Conservation (phyloP, 35 echinoderm and acorn worm species). For the Strongylocentrotus purpuratus region DNA sequence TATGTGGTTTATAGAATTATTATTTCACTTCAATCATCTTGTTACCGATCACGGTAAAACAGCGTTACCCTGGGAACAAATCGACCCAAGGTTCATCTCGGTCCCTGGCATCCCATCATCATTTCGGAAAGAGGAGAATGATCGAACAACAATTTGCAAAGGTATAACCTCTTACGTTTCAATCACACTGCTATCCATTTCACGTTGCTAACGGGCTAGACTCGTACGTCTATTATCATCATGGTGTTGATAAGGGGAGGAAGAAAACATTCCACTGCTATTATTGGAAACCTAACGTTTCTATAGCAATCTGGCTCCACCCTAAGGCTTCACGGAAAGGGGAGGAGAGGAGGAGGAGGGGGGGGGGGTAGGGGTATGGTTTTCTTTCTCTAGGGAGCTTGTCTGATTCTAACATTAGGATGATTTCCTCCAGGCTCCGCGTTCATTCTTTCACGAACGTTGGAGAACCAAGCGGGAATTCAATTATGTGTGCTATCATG, state of each 20-base stretch:
- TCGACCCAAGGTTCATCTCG: not conserved
- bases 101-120: not conserved
- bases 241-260: not conserved
- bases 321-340: not conserved
- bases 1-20: too few relatives aligned
- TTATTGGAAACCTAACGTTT: not conserved
- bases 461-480: conserved; percentile 13
- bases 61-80: not conserved
- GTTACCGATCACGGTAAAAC: too few relatives aligned
- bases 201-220: not conserved
- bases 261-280: not conserved
- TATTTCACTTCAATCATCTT: too few relatives aligned
- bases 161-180: not conserved
- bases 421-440: not conserved
- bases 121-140: not conserved
- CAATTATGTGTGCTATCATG: conserved; percentile 38
- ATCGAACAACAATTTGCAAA: not conserved
- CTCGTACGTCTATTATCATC: conserved; percentile 3
- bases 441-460: not conserved
- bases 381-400: not conserved
- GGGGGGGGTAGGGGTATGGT: not conserved
- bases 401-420: conserved; percentile 32
- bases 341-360: not conserved
- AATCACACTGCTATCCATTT: not conserved
- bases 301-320: not conserved